Evolutionary conservation across 2,888 invertebrate species (phyloP).

Genomic region (Acanthosepion pharaonis): DNA sequence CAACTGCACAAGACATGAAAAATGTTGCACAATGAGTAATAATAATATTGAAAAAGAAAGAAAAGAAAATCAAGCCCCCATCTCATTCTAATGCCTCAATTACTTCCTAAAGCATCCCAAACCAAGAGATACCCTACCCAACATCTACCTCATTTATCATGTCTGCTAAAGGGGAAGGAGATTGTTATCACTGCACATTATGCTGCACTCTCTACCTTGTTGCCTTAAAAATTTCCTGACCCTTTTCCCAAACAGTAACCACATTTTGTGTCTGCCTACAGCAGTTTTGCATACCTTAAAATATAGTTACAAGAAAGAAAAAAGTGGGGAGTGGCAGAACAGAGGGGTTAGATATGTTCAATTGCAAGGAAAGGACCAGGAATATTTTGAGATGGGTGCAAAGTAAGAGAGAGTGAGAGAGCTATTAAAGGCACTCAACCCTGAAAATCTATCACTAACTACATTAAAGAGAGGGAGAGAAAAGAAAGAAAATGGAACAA

Average conservation of each 20-base stretch:
- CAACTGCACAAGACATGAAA: background rate
- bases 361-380: background rate
- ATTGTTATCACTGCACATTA: background rate
- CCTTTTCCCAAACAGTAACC: background rate
- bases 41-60: no score
- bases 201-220: background rate
- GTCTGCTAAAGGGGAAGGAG: background rate
- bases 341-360: background rate
- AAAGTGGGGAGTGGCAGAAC: background rate
- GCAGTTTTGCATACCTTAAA: no score
- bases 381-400: background rate
- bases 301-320: no score
- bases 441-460: background rate
- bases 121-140: background rate
- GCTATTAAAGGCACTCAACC: background rate
- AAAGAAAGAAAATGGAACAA: background rate
- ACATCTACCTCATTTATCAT: background rate
- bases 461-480: background rate
- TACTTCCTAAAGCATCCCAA: no score
- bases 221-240: background rate
- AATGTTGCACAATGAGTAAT: background rate
- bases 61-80: no score
- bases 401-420: background rate
- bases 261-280: no score
- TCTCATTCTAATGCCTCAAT: no score